Evolutionary conservation across 2,113 vertebrate species (phyloP), one percentile per base, ranked within the genome.

Genomic region (Geococcyx californianus): DNA sequence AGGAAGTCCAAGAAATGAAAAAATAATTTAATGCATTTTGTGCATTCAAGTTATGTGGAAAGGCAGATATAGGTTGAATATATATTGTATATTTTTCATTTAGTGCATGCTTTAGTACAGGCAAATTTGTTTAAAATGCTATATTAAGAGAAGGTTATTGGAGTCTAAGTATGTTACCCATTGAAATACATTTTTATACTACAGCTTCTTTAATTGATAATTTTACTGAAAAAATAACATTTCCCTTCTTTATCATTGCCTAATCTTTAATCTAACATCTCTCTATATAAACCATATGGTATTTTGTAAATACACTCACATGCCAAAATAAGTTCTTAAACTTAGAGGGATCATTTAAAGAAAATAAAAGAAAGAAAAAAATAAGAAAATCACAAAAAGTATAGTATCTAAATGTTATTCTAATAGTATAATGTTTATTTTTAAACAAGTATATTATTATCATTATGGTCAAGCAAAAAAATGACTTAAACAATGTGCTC

Each of bases 301-400:
- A 36, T 64, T 85, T 73, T 51, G 40, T 59, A 77, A 78, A 51
- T 34, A 10, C 70, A 82, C 3, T 75, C 11, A 42, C 12, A 19
- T 36, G 33, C 6, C 10, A 60, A 74, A 89, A 44, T 10, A 14
- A 54, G 6, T 49, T 44, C 16, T 73, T 78, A 55, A 69, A 86
- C 51, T 45, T 86, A n/a, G 40, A 45, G 11, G 2, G 4, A 40
- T 29, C 28, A 13, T 29, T 64, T 47, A 42, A 91, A 85, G 60
- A 52, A 11, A 36, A 16, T 3, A 7, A 26, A 13, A 3, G 9
- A 36, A 15, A 4, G 6, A 28, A 14, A 3, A n/a, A 9, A 4
- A 16, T 59, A 8, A 8, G 56, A 72, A 84, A 68, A 63, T 52
- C 11, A 54, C 20, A 68, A 72, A 55, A 45, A 3, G 2, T 7